A percentile compares a stretch with the other conserved stretches of the same genome.
These are phyloP conservation scores for Gasterosteus nipponicus DNA, from an alignment of 2,113 vertebrate species.

Conservation along the genomic window DNA sequence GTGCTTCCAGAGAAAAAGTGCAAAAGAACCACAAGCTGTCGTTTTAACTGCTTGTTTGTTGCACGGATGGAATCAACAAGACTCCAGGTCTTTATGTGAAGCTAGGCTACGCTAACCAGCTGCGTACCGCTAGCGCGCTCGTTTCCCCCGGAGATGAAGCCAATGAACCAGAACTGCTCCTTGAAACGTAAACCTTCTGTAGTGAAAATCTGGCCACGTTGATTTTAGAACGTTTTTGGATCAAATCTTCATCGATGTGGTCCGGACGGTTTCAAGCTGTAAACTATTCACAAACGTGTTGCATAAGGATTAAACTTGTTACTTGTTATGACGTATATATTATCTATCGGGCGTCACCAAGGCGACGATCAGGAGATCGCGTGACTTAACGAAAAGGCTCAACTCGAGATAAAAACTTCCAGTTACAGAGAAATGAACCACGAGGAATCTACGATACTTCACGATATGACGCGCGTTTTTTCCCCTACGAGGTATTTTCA, in stretches of 20 bases:
- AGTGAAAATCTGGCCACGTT: neutral
- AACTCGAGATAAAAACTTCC: conserved; percentile 11
- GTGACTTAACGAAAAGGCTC: neutral
- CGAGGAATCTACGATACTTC: neutral
- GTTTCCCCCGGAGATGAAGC: neutral
- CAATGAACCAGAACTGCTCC: neutral
- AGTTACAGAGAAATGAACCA: neutral
- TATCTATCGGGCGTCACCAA: neutral
- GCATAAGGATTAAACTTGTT: neutral
- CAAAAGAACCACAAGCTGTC: neutral
- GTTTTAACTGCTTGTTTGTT: neutral
- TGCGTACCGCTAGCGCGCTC: neutral
- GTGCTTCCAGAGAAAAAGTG: neutral
- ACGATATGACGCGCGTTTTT: neutral
- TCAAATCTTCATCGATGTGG: neutral
- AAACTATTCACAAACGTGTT: neutral
- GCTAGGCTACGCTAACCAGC: neutral
- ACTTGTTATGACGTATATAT: neutral
- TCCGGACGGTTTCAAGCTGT: neutral
- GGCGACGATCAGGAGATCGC: neutral
- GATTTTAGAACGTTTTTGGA: neutral
- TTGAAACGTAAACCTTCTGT: neutral
- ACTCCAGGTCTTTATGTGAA: conserved; percentile 1
- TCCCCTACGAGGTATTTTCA: conserved; percentile 17
- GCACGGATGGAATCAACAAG: neutral